Evolutionary conservation across 1,140 invertebrate species (phyloP), one percentile per base, ranked within the genome.

Genomic region (Heterodera carotae): DNA sequence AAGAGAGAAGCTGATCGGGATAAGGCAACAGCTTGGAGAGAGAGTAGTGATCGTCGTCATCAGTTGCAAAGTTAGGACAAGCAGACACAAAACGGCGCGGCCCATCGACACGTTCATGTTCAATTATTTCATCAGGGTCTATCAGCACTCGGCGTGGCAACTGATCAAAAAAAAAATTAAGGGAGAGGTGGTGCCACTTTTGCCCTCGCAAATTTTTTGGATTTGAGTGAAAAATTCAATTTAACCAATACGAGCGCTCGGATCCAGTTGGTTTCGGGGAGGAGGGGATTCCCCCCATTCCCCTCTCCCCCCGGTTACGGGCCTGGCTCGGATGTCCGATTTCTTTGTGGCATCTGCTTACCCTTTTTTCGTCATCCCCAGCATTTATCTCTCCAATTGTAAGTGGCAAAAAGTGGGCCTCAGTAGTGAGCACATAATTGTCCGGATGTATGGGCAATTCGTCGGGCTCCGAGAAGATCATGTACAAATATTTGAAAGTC

Each of bases 401-500:
- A 1, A 98, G 89, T 15, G 96, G 96, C 74, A 99, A 89, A 39
- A 98, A 91, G 90, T 99, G 96, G 2, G 94, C 96, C 29, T 98
- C 96, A 0, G 96, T 99, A 0, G 96, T 98, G 81, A 98, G 93
- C 25, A 98, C 92, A 90, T 96, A 99, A 88, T 97, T 92, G 89
- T 98, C 94, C n/a, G 98, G 89, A 88, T 97, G 93, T 31, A 98
- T 89, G 33, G 94, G 89, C 25, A 97, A 88, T 86, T 98, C 94
- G 56, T 91, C 91, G 60, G 93, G 92, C 80, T 97, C 93, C 10
- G 94, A 92, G 88, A 98, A 99, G 74, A 98, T 89, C 84, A 99
- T 91, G 89, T 93, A 98, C 8, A 99, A 89, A 89, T 99, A 99
- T 88, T 98, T 98, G 81, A 99, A 94, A 2, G 96, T 99, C 90